phyloP scores from a whole-genome alignment of 2,797 vertebrate genomes.

The Nannoperca australis region DNA sequence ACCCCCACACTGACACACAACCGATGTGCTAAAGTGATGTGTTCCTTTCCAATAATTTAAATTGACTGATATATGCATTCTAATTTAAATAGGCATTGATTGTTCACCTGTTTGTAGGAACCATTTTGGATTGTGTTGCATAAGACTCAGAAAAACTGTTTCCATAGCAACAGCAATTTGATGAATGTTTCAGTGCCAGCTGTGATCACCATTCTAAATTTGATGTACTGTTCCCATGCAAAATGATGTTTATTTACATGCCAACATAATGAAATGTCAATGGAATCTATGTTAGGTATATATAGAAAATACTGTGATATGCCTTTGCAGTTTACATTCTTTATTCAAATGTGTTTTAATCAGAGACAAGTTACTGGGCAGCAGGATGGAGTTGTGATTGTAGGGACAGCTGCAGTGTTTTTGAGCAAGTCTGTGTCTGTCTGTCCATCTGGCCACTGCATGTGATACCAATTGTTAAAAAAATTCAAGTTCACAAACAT shows the following conservation, averaged over 20 bases:
- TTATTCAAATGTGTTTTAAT: slow-evolving; percentile 2
- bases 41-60: not conserved
- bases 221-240: slow-evolving; percentile 31
- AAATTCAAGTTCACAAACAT: not conserved
- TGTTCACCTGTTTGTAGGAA: slow-evolving; percentile 55
- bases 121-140: slow-evolving; percentile 61
- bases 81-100: slow-evolving; percentile 14
- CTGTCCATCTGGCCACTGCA: slow-evolving; percentile 18
- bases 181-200: slow-evolving; percentile 56
- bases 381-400: slow-evolving; percentile 10
- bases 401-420: slow-evolving; percentile 15
- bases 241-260: slow-evolving; percentile 28
- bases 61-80: not conserved
- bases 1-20: not conserved
- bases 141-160: slow-evolving; percentile 60
- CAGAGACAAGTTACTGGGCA: not conserved
- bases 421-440: slow-evolving; percentile 19
- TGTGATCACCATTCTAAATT: slow-evolving; percentile 62
- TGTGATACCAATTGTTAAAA: slow-evolving; percentile 19
- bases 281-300: not conserved
- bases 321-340: not conserved
- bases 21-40: not conserved
- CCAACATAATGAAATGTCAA: not conserved
- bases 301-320: not conserved
- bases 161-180: slow-evolving; percentile 75